These are phyloP conservation scores for Xestobium rufovillosum DNA, from an alignment of 2,888 invertebrate species.

Conservation along the genomic window DNA sequence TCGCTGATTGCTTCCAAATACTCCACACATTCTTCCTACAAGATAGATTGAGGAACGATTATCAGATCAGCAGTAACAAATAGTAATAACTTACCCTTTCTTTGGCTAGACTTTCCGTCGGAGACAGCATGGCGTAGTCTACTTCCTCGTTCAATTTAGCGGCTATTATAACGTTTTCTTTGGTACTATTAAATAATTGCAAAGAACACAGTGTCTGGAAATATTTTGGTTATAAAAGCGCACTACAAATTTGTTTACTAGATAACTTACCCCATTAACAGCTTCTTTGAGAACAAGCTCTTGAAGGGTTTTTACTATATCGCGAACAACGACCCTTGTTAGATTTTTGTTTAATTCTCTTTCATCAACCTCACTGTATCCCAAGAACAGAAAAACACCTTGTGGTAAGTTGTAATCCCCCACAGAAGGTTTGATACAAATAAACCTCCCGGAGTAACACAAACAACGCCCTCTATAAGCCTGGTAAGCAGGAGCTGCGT, in stretches of 20 bases:
- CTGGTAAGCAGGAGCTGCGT: slow-evolving; percentile 84
- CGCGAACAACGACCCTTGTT: slow-evolving; percentile 76
- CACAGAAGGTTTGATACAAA: slow-evolving; percentile 80
- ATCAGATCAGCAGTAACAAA: not conserved
- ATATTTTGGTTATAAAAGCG: too few relatives aligned
- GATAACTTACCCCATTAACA: slow-evolving; percentile 57
- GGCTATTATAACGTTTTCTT: slow-evolving; percentile 81
- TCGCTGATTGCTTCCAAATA: slow-evolving; percentile 74
- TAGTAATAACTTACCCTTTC: slow-evolving; percentile 56
- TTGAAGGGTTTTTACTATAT: slow-evolving; percentile 75
- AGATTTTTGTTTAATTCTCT: slow-evolving; percentile 67
- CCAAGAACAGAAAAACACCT: slow-evolving; percentile 81
- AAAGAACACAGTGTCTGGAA: slow-evolving; percentile 77
- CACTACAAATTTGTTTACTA: not conserved
- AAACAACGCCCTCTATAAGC: slow-evolving; percentile 83
- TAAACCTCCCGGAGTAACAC: slow-evolving; percentile 86
- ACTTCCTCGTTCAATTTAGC: slow-evolving; percentile 64
- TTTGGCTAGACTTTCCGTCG: slow-evolving; percentile 58
- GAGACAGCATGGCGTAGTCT: slow-evolving; percentile 54
- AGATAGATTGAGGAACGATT: slow-evolving; percentile 26
- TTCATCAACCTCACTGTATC: slow-evolving; percentile 86
- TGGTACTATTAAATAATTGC: slow-evolving; percentile 77
- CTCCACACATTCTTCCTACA: slow-evolving; percentile 78
- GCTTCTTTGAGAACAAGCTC: slow-evolving; percentile 67
- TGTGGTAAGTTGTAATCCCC: slow-evolving; percentile 71